Evolutionary conservation across 2,113 vertebrate genomes (phyloP).

Genomic region (Austrofundulus limnaeus): DNA sequence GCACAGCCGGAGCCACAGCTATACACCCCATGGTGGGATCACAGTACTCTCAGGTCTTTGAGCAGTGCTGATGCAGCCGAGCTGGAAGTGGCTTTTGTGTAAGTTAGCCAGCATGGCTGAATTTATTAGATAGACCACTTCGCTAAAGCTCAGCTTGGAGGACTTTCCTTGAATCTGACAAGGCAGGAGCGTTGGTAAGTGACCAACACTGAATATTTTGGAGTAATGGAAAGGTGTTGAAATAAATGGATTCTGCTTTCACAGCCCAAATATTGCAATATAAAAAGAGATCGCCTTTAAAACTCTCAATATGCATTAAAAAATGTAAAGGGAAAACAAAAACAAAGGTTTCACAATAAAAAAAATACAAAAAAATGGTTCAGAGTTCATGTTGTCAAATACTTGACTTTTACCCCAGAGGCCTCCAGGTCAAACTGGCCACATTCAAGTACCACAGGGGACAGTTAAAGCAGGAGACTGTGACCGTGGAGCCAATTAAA

Average conservation of each 20-base stretch:
- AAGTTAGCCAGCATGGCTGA: conserved; percentile 30
- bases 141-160: conserved; percentile 23
- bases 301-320: conserved; percentile 27
- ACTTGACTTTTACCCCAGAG: conserved; percentile 35
- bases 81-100: conserved; percentile 44
- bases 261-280: conserved; percentile 21
- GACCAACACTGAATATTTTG: conserved; percentile 24
- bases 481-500: conserved; percentile 76
- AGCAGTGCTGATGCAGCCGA: conserved; percentile 68
- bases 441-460: conserved; percentile 70
- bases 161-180: conserved; percentile 23
- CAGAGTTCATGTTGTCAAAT: conserved; percentile 26
- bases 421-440: conserved; percentile 58
- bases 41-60: conserved; percentile 64
- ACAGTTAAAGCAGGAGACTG: conserved; percentile 68
- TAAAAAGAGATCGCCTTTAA: conserved; percentile 46
- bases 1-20: conserved; percentile 60
- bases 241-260: conserved; percentile 62
- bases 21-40: conserved; percentile 74
- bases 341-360: background rate
- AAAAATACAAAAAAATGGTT: background rate
- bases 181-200: conserved; percentile 35
- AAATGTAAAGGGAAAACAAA: conserved; percentile 8
- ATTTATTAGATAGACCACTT: conserved; percentile 32
- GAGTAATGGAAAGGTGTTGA: conserved; percentile 77